These are phyloP conservation scores for Montipora capricornis DNA, from an alignment of 64 coral and sea anemone species.

Conservation along the genomic window DNA sequence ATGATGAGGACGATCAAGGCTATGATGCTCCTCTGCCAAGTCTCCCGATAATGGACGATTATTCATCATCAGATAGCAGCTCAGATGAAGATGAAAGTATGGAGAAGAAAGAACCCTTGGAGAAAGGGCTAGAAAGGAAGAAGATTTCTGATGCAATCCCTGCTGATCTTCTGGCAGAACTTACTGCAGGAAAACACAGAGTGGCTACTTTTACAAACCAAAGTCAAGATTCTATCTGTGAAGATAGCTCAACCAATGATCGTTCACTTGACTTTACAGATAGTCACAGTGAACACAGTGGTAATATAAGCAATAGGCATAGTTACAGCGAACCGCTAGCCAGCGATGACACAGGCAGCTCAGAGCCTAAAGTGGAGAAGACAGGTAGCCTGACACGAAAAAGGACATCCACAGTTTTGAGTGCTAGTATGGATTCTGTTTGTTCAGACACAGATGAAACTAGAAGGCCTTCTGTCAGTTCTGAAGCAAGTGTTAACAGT, in stretches of 20 bases:
- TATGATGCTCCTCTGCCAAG: conserved; percentile 84
- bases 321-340: conserved; percentile 81
- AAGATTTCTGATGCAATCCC: conserved; percentile 37
- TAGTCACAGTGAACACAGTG: conserved; percentile 89
- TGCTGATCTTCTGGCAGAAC: conserved; percentile 40
- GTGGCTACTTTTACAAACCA: not conserved
- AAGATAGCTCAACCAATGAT: conserved; percentile 45
- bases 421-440: conserved; percentile 73
- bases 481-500: conserved; percentile 1
- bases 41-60: conserved; percentile 66
- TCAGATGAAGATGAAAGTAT: conserved; percentile 91
- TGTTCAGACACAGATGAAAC: conserved; percentile 67
- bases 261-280: conserved; percentile 68
- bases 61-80: conserved; percentile 87
- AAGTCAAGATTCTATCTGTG: conserved; percentile 40
- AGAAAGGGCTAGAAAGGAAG: conserved; percentile 11
- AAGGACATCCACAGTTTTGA: conserved; percentile 79
- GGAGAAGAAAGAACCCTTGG: conserved; percentile 28
- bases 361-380: conserved; percentile 59
- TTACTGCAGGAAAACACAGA: not conserved
- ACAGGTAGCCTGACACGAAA: conserved; percentile 69
- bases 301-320: conserved; percentile 50
- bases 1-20: conserved; percentile 24
- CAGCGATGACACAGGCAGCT: conserved; percentile 73
- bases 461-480: not conserved